A percentile compares a stretch with the other conserved stretches of the same genome.
Evolutionary conservation across 2,113 vertebrate species (phyloP).

Genomic region (Telmatochromis brichardi): DNA sequence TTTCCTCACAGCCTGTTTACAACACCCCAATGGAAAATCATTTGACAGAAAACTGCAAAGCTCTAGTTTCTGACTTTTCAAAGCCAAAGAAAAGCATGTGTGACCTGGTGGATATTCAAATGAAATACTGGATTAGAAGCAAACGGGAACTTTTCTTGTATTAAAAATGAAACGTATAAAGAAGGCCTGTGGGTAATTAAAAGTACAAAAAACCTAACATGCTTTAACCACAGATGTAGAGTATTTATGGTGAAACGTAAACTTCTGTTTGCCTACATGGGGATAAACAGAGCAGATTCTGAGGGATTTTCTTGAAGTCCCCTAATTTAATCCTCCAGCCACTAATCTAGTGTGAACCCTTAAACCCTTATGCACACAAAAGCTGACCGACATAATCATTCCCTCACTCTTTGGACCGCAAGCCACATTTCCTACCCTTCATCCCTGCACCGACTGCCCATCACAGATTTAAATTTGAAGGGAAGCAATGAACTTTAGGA

Average conservation of each 20-base stretch:
- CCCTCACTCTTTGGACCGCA: neutral
- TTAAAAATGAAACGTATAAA: neutral
- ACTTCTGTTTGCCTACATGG: slow-evolving; percentile 43
- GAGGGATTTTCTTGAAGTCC: slow-evolving; percentile 65
- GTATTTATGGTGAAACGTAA: slow-evolving; percentile 14
- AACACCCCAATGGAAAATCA: neutral
- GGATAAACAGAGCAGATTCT: slow-evolving; percentile 47
- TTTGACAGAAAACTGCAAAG: neutral
- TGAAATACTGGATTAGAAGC: neutral
- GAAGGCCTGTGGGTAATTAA: slow-evolving; percentile 18
- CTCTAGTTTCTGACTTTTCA: neutral
- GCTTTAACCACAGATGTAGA: slow-evolving; percentile 16
- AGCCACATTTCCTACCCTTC: neutral
- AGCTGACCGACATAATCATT: slow-evolving; percentile 58
- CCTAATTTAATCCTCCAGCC: slow-evolving; percentile 68
- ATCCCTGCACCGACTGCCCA: neutral
- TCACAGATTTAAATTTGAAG: neutral
- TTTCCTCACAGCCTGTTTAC: neutral
- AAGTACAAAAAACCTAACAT: slow-evolving; percentile 11
- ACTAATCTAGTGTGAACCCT: slow-evolving; percentile 69
- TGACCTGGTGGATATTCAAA: neutral
- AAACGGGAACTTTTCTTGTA: neutral
- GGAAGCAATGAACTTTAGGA: neutral
- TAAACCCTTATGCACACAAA: slow-evolving; percentile 65
- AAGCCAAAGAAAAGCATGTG: neutral